Percentiles rank a stretch among this genome's conserved stretches.
Evolutionary conservation across 2,113 vertebrate species (phyloP).

Genomic region (Mobula birostris): DNA sequence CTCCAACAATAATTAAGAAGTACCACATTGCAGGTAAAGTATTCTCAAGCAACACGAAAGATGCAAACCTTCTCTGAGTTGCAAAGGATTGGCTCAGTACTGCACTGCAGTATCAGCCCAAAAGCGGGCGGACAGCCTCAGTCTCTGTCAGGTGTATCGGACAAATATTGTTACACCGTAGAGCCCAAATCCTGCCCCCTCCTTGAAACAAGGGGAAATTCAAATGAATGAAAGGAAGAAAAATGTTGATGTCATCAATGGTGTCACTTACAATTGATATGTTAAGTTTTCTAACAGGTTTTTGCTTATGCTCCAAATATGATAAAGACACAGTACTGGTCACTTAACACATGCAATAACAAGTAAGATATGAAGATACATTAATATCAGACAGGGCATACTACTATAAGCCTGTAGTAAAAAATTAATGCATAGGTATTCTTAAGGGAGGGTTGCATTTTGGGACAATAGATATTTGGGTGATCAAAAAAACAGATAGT

Average conservation of each 20-base stretch:
- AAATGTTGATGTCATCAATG: neutral
- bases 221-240: neutral
- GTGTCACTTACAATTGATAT: neutral
- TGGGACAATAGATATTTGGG: neutral
- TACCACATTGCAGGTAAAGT: too few relatives aligned
- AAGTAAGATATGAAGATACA: neutral
- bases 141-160: neutral
- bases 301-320: neutral
- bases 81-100: too few relatives aligned
- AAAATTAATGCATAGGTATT: neutral
- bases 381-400: neutral
- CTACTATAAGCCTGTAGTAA: neutral
- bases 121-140: neutral
- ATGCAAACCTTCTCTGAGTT: too few relatives aligned
- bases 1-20: too few relatives aligned
- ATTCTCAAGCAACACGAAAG: too few relatives aligned
- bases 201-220: neutral
- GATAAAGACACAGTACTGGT: neutral
- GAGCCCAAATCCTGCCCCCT: neutral
- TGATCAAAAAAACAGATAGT: neutral
- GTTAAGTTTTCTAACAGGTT: neutral
- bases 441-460: neutral
- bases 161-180: neutral
- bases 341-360: neutral
- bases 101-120: too few relatives aligned